Base-by-base conservation (phyloP, 2,888 invertebrate species). In the Lomographa bimaculata region DNA sequence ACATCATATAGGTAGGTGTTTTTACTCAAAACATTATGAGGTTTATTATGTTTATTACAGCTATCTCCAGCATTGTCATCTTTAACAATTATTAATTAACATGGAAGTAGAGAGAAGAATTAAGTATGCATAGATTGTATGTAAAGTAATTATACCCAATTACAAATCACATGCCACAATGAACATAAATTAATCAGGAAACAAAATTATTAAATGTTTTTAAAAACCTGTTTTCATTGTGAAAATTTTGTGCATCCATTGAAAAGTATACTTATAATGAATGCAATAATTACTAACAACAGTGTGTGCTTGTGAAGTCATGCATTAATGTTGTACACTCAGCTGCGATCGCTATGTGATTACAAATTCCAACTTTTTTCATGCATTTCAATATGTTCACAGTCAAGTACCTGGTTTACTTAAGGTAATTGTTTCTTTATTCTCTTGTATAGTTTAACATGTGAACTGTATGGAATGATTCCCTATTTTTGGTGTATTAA, bases 241-340 rank as follows among this genome's bases (percentile, higher is more conserved):
- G 47, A 47, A 45, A 50, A 47, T 45, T 30, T 10, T 8, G 7
- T 25, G 11, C 26, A 32, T 10, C 19, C 32, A 32, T 36, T 42
- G 36, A 36, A 28, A 39, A 36, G 32, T 33, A 37, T 42, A 52
- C 30, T 41, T 56, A 19, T 24, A 61, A 55, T 63, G 47, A 54
- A 64, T 65, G 59, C 58, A 60, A 52, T 51, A 50, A 55, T 27
- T 35, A 25, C 41, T 21, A n/a, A n/a, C n/a, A n/a, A 26, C 36
- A 30, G 25, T 46, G 48, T 40, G 25, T 35, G 41, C 17, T 11
- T 38, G 54, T 58, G 35, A 53, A 59, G 54, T 65, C 65, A 65
- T 63, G 65, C 60, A 14, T 64, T 50, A 60, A 57, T 52, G 40
- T 40, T 51, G 57, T 61, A 59, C 57, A 60, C 53, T 54, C 25